phyloP scores from a whole-genome alignment of 2,797 vertebrate species.

The Botia almorhae region DNA sequence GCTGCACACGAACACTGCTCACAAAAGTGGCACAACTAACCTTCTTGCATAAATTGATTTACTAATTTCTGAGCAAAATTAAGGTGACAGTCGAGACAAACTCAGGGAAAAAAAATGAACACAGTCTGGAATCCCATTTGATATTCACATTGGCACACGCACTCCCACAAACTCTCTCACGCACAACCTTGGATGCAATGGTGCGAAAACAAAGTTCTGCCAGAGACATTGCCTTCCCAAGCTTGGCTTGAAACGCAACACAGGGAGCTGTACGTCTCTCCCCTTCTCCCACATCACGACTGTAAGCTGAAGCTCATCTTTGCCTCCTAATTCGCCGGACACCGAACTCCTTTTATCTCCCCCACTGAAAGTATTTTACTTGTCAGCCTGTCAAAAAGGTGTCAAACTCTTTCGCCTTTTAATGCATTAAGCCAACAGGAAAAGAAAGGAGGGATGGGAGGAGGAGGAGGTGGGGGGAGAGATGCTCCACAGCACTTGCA shows the following conservation, averaged over 20 bases:
- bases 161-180: conserved; percentile 35
- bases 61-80: conserved; percentile 29
- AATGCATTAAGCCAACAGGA: conserved; percentile 31
- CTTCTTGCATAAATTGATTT: conserved; percentile 44
- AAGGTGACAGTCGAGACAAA: background rate
- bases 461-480: background rate
- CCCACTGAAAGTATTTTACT: conserved; percentile 32
- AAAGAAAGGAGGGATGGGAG: background rate
- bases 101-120: background rate
- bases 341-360: conserved; percentile 39
- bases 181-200: conserved; percentile 31
- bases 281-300: conserved; percentile 25
- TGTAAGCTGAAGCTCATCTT: conserved; percentile 36
- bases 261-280: conserved; percentile 3
- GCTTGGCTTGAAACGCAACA: conserved; percentile 10
- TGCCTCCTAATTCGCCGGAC: conserved; percentile 24
- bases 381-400: conserved; percentile 37
- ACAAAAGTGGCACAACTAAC: background rate
- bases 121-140: conserved; percentile 35
- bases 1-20: conserved; percentile 38
- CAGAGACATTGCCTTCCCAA: background rate
- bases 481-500: background rate
- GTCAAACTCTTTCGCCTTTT: conserved; percentile 18
- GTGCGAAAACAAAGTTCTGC: conserved; percentile 26
- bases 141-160: conserved; percentile 18